Conservation (phyloP, 2,113 vertebrate genomes). For the Sorex araneus region DNA sequence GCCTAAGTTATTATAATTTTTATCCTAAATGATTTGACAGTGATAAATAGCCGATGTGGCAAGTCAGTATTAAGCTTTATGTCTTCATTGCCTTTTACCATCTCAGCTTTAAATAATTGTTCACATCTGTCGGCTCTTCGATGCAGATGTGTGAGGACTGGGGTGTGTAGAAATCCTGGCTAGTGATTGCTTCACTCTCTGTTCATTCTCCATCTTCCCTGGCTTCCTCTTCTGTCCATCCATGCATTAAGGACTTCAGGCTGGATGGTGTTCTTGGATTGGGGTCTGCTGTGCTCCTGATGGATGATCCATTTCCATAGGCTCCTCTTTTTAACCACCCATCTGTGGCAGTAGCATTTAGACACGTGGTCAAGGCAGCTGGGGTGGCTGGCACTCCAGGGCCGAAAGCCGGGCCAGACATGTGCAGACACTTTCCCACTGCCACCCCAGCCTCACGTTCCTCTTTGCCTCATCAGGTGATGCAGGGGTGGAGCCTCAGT, state of each 20-base stretch:
- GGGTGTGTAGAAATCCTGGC: neutral
- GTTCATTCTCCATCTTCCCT: conserved; percentile 33
- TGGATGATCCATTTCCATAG: neutral
- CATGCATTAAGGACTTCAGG: too few species aligned
- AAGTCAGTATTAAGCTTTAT: neutral
- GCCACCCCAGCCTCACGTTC: neutral
- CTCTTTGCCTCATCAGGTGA: neutral
- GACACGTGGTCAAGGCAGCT: accelerated
- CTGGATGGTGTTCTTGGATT: conserved; percentile 9
- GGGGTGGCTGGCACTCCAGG: neutral
- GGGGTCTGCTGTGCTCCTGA: neutral
- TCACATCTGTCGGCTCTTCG: conserved; percentile 4
- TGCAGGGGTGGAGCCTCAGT: neutral
- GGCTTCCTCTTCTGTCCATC: neutral
- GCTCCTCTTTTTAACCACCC: neutral
- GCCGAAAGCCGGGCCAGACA: neutral
- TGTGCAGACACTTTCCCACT: accelerated
- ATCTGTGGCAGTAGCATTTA: accelerated
- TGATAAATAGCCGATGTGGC: conserved; percentile 52
- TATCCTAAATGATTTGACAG: conserved; percentile 52
- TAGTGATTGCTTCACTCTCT: neutral
- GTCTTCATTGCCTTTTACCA: conserved; percentile 51
- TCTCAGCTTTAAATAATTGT: neutral
- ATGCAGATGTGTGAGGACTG: neutral
- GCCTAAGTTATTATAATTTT: conserved; percentile 39